phyloP scores from a whole-genome alignment of 2,113 vertebrate genomes.

The Labeo rohita region DNA sequence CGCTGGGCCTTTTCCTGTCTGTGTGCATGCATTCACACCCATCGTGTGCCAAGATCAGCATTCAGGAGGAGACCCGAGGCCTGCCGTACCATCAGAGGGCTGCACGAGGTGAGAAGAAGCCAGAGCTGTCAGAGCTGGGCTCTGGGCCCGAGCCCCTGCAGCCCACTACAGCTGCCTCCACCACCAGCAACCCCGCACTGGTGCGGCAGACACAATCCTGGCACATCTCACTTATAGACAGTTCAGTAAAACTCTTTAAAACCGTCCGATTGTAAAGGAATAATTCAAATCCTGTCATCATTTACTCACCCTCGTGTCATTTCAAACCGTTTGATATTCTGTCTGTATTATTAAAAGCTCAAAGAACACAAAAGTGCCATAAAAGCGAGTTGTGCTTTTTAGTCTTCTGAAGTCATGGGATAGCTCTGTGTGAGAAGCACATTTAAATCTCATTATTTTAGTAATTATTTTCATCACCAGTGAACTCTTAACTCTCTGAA shows the following conservation, averaged over 20 bases:
- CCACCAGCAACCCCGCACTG: background rate
- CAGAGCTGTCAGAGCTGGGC: slow-evolving; percentile 21
- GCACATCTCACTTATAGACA: background rate
- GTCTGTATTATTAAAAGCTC: background rate
- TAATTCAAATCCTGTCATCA: background rate
- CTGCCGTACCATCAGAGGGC: slow-evolving; percentile 1
- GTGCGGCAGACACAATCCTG: background rate
- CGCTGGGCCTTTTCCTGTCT: slow-evolving; percentile 35
- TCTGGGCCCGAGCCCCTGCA: background rate
- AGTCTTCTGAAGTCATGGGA: background rate
- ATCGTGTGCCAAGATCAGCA: slow-evolving; percentile 17
- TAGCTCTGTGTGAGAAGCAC: background rate
- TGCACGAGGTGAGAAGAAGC: slow-evolving; percentile 11
- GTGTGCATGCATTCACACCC: slow-evolving; percentile 33
- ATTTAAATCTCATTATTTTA: background rate
- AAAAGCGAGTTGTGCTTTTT: background rate
- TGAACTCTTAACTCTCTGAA: background rate
- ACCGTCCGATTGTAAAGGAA: background rate
- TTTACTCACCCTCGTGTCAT: background rate
- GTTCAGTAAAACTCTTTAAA: background rate
- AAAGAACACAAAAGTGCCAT: background rate
- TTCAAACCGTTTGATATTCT: background rate
- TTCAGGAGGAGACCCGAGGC: slow-evolving; percentile 24
- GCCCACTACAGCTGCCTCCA: slow-evolving; percentile 32
- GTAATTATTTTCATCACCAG: no score